A percentile compares a stretch with the other conserved stretches of the same genome.
Evolutionary conservation across 2,113 vertebrate species (phyloP).

Genomic region (Hymenochirus boettgeri): DNA sequence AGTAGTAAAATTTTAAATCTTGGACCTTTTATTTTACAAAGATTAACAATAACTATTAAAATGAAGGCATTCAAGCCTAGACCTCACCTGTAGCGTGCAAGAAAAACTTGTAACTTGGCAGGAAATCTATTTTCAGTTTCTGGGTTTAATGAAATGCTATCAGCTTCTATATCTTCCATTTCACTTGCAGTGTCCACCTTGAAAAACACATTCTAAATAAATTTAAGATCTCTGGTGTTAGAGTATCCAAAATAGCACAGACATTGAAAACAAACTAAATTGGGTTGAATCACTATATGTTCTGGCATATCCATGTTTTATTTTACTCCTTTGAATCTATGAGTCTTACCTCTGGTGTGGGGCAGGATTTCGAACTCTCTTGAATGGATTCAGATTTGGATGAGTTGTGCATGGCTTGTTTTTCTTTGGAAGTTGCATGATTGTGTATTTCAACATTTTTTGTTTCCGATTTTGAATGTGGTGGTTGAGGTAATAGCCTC

Average conservation of each 20-base stretch:
- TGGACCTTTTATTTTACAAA: no score
- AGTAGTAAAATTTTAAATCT: no score
- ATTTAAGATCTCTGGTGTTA: no score
- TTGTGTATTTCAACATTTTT: slow-evolving; percentile 46
- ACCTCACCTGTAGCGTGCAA: slow-evolving; percentile 88
- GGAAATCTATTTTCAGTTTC: slow-evolving; percentile 65
- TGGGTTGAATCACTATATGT: no score
- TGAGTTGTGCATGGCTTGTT: slow-evolving; percentile 59
- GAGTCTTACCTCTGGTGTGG: slow-evolving; percentile 83
- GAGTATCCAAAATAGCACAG: no score
- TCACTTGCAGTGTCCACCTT: slow-evolving; percentile 97
- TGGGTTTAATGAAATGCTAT: slow-evolving; percentile 76
- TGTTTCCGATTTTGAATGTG: slow-evolving; percentile 35
- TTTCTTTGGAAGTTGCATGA: slow-evolving; percentile 24
- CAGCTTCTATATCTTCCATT: slow-evolving; percentile 90
- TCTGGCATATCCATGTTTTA: no score
- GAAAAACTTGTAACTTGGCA: slow-evolving; percentile 89
- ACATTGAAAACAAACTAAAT: neutral
- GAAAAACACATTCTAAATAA: slow-evolving; percentile 11
- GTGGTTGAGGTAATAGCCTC: slow-evolving; percentile 27
- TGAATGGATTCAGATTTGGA: slow-evolving; percentile 74
- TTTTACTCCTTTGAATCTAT: no score
- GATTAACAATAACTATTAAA: no score
- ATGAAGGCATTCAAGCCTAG: no score
- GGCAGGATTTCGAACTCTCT: slow-evolving; percentile 86